Evolutionary conservation across 1,140 invertebrate genomes (phyloP).

Genomic region (Archivesica marissinica): DNA sequence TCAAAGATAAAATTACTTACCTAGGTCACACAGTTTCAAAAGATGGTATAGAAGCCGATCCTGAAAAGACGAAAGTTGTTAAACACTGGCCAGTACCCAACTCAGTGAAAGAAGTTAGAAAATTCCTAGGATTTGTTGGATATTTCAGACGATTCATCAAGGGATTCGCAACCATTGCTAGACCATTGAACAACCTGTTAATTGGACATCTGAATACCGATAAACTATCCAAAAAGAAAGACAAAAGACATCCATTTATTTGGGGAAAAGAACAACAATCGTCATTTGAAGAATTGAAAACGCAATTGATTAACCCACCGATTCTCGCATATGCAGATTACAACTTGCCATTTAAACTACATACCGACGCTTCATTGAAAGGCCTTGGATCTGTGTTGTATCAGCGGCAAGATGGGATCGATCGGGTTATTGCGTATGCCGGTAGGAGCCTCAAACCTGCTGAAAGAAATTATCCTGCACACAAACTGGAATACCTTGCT

Average conservation of each 20-base stretch:
- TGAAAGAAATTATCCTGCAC: conserved; percentile 63
- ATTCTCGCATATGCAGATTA: conserved; percentile 59
- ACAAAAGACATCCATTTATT: conserved; percentile 11
- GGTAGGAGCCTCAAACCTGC: conserved; percentile 50
- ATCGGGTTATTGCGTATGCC: conserved; percentile 55
- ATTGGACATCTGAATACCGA: conserved; percentile 18
- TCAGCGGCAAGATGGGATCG: conserved; percentile 29
- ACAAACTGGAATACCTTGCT: conserved; percentile 55
- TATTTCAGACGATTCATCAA: conserved; percentile 71
- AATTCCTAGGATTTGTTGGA: conserved; percentile 72
- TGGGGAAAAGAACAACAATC: conserved; percentile 29
- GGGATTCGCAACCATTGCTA: conserved; percentile 62
- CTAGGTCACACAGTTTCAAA: conserved; percentile 65
- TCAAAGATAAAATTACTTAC: conserved; percentile 6
- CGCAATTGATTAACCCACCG: conserved; percentile 19
- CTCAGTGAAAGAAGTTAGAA: conserved; percentile 65
- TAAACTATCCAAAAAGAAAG: not conserved
- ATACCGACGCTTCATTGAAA: conserved; percentile 26
- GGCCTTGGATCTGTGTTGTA: conserved; percentile 59
- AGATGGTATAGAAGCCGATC: conserved; percentile 64
- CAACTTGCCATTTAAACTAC: conserved; percentile 42
- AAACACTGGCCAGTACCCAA: conserved; percentile 68
- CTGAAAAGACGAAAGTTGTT: conserved; percentile 71
- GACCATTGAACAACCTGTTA: conserved; percentile 38
- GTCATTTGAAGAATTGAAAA: conserved; percentile 44